phyloP scores from a whole-genome alignment of 2,797 vertebrate species.

The Nasua narica region DNA sequence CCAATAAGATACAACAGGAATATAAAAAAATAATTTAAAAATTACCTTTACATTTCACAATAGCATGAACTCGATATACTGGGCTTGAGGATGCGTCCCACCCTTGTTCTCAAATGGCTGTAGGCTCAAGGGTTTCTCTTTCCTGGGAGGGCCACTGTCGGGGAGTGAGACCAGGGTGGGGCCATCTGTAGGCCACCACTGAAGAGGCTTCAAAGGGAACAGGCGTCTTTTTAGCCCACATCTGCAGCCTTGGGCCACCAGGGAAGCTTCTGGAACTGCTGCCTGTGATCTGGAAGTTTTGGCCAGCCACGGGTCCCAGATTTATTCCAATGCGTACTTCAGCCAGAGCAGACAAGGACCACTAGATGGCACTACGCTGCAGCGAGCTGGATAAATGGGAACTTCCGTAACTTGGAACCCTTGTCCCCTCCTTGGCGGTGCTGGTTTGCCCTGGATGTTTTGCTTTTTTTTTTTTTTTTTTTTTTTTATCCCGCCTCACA shows the following conservation, averaged over 20 bases:
- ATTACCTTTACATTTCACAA: not conserved
- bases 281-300: not conserved
- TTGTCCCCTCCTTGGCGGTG: not conserved
- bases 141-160: not conserved
- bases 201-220: not conserved
- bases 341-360: not conserved
- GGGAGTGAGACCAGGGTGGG: too few species aligned
- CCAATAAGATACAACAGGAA: not conserved
- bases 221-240: not conserved
- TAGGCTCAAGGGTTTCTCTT: not conserved
- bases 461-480: not conserved
- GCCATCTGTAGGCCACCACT: not conserved
- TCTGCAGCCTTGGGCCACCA: not conserved
- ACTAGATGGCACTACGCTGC: slow-evolving; percentile 45
- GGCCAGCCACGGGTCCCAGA: too few species aligned
- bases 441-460: not conserved
- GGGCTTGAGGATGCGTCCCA: not conserved
- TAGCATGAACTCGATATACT: not conserved
- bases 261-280: not conserved
- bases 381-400: not conserved
- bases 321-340: not conserved
- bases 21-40: not conserved
- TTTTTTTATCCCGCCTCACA: not conserved
- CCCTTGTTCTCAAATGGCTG: not conserved
- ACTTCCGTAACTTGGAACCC: not conserved